phyloP scores from a whole-genome alignment of 1,140 invertebrate genomes.

The Cyclina sinensis region DNA sequence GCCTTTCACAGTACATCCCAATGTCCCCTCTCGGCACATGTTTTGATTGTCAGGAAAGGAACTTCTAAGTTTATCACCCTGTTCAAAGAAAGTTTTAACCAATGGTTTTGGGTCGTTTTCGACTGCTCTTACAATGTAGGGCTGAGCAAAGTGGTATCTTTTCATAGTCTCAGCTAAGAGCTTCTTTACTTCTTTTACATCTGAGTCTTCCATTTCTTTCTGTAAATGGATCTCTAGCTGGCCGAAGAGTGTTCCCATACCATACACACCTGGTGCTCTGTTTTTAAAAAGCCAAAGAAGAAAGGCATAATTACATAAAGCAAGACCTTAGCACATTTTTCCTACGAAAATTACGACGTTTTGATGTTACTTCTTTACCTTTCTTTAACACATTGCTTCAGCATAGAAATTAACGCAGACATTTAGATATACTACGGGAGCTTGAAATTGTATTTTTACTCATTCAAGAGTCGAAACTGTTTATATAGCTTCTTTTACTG shows the following conservation, averaged over 20 bases:
- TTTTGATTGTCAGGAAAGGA: neutral
- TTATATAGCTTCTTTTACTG: too few relatives aligned
- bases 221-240: neutral
- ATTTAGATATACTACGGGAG: too few relatives aligned
- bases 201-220: neutral
- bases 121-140: neutral
- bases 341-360: too few relatives aligned
- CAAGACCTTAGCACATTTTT: too few relatives aligned
- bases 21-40: neutral
- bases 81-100: neutral
- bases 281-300: too few relatives aligned
- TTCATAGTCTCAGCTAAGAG: neutral
- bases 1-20: neutral
- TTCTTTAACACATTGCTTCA: too few relatives aligned
- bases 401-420: too few relatives aligned
- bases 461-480: too few relatives aligned
- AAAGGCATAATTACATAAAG: too few relatives aligned
- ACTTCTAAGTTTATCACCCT: neutral
- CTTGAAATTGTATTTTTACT: too few relatives aligned
- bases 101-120: neutral
- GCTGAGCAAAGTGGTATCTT: neutral
- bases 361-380: too few relatives aligned
- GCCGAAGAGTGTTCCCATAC: neutral
- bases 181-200: neutral
- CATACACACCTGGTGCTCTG: neutral